Evolutionary conservation across 2,797 vertebrate species (phyloP).

Genomic region (Todus mexicanus): DNA sequence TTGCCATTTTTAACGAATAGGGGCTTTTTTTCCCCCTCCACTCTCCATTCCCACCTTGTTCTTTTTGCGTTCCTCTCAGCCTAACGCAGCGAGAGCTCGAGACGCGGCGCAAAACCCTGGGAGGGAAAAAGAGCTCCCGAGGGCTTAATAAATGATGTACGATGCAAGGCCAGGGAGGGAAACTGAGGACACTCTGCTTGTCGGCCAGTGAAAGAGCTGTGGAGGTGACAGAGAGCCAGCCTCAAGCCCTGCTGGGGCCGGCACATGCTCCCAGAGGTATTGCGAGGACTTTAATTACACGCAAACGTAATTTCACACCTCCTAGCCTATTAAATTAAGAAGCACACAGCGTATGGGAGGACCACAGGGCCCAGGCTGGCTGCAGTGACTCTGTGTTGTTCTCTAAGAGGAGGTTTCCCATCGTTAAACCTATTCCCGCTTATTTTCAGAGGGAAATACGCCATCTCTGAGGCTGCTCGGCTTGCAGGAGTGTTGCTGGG

Average conservation of each 20-base stretch:
- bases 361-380: not conserved
- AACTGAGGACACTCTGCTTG: not conserved
- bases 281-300: fast-evolving
- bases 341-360: fast-evolving
- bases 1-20: not conserved
- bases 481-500: not conserved
- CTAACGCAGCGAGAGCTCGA: fast-evolving
- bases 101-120: not conserved
- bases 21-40: not conserved
- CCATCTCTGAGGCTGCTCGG: not conserved
- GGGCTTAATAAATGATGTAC: not conserved
- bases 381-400: not conserved
- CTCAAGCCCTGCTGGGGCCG: not conserved
- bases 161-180: not conserved
- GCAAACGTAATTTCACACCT: not conserved
- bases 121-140: not conserved
- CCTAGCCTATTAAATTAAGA: not conserved
- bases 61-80: not conserved
- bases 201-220: not conserved
- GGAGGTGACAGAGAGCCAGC: not conserved
- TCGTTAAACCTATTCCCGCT: not conserved
- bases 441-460: not conserved
- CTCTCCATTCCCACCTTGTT: not conserved
- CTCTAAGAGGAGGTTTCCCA: not conserved
- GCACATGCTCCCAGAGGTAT: not conserved